Conservation (phyloP, 2,113 vertebrate genomes). For the Planiliza haematocheilus region DNA sequence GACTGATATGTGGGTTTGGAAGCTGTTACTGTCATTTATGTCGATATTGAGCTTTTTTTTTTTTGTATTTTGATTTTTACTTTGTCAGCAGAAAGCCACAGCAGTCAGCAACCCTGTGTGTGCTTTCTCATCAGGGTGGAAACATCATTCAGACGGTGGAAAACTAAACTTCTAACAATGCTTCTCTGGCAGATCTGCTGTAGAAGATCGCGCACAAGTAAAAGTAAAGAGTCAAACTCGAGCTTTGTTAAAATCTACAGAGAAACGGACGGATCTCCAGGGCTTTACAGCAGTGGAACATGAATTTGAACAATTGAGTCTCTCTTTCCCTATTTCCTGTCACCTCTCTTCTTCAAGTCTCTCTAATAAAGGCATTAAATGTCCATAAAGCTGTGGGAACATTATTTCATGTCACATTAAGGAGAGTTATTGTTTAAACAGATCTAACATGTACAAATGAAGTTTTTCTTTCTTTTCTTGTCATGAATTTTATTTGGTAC, state of each 20-base stretch:
- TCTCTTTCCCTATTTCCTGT: not conserved
- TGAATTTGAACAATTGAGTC: conserved; percentile 1
- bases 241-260: conserved; percentile 4
- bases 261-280: not conserved
- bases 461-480: not conserved
- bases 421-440: not conserved
- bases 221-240: conserved; percentile 4
- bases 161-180: not conserved
- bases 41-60: conserved; percentile 18
- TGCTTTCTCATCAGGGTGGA: not conserved
- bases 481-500: not conserved
- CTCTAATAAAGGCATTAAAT: conserved; percentile 5
- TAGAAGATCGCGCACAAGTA: not conserved
- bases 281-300: not conserved
- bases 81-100: conserved; percentile 14
- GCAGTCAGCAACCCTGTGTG: not conserved
- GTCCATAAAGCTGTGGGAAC: conserved; percentile 1
- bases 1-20: conserved; percentile 12
- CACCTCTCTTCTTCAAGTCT: not conserved
- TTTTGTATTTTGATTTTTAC: not conserved
- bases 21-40: conserved; percentile 3
- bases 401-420: too few species aligned
- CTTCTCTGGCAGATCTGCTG: not conserved
- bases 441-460: not conserved
- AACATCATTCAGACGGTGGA: conserved; percentile 13